Evolutionary conservation across 1,140 invertebrate species (phyloP), one percentile per base, ranked within the genome.

Genomic region (Pemphigus obesinymphae): DNA sequence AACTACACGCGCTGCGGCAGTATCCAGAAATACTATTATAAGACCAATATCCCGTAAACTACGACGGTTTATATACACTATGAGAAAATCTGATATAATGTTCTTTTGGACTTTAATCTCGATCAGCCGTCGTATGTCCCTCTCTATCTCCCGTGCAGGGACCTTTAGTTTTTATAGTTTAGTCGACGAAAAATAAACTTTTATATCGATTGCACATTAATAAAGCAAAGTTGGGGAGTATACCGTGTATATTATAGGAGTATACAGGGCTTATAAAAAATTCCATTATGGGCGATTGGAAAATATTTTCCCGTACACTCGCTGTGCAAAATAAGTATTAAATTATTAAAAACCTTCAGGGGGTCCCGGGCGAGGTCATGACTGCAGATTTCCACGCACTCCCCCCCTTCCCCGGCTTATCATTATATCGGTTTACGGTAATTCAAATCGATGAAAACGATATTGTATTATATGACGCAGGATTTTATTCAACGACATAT

Each of bases 271-370:
- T 75, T 75, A 75, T 75, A 75, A 75, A 75, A 75, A 75, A 75
- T 75, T 75, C 72, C 72, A 75, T 75, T 75, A 75, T 75, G 48
- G 72, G 72, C 53, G 45, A 75, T 75, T 75, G 72, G 72, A 75
- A 75, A 75, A 75, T 11, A 53, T 34, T 75, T 75, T 75, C 34
- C 50, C 34, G n/a, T 53, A 53, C 29, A 37, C 45, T 75, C 48
- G 29, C 29, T 34, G 45, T 75, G 45, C 34, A 75, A 75, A 75
- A 75, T 75, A 53, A 75, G 34, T 75, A 75, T 75, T 53, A 75
- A 75, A 75, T 75, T 75, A 75, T 75, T 75, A 75, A 75, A 75
- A 75, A 34, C 72, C 29, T n/a, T 26, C 34, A 45, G 29, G 29
- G 72, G 45, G 50, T 50, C 48, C 20, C 43, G 43, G 43, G 8